Evolutionary conservation across 2,888 invertebrate genomes (phyloP).

Genomic region (Microctonus brassicae): DNA sequence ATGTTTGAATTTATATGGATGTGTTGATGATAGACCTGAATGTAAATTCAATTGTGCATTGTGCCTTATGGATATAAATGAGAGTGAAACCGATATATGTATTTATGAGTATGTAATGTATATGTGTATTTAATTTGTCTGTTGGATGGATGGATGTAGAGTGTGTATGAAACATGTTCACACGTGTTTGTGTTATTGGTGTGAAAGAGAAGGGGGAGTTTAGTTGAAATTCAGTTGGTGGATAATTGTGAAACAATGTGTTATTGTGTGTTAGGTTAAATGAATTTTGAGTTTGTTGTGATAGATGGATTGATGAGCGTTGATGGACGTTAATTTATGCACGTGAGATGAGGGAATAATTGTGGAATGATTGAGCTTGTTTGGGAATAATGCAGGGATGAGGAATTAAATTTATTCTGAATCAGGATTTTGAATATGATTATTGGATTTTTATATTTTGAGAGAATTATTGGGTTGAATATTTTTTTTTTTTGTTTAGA

Average conservation of each 20-base stretch:
- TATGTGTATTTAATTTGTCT: too few species aligned
- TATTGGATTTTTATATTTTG: background rate
- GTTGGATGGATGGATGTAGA: background rate
- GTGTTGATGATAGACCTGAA: conserved; percentile 1
- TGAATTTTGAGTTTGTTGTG: conserved; percentile 14
- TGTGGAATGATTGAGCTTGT: too few species aligned
- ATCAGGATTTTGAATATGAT: background rate
- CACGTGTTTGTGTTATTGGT: conserved; percentile 15
- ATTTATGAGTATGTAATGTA: too few species aligned
- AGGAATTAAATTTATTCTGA: background rate
- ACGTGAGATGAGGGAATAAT: background rate
- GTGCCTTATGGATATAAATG: background rate
- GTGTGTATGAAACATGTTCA: background rate
- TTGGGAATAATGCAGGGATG: background rate
- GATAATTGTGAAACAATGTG: conserved; percentile 16
- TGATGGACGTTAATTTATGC: background rate
- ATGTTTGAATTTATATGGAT: background rate
- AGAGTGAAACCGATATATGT: background rate
- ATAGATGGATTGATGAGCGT: background rate
- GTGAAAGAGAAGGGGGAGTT: background rate
- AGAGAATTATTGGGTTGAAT: background rate
- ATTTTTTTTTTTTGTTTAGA: background rate
- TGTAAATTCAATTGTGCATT: conserved; percentile 26
- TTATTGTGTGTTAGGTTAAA: conserved; percentile 6
- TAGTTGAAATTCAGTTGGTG: background rate